Evolutionary conservation across 2,888 invertebrate genomes (phyloP), one percentile per base, ranked within the genome.

Genomic region (Conchocele bisecta): DNA sequence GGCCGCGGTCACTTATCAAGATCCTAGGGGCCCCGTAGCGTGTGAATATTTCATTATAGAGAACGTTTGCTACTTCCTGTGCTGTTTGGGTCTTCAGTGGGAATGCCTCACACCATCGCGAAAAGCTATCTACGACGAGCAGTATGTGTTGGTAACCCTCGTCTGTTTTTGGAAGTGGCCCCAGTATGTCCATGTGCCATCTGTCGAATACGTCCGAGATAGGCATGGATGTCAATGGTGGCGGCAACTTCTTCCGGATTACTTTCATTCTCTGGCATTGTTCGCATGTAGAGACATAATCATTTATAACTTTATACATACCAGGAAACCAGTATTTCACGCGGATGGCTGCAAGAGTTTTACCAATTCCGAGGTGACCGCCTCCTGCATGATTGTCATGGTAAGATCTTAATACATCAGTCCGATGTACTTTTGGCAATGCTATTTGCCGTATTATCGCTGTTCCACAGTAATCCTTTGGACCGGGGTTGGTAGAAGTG

Each of bases 1-100:
- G 17, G 28, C 70, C 74, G 51, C 69, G 37, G 26, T 75, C 74
- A 24, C 42, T 50, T 13, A 65, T 20, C 4, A 75, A 35, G 1
- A n/a, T 15, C 20, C 48, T 35, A 22, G 73, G 73, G 22, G 64
- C 69, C 24, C 73, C 69, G 48, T 64, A 69, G 2, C 75, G 31
- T 6, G 56, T 33, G 26, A 61, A 44, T 2, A 75, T 65, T 24
- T 66, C 58, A n/a, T 17, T 61, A 35, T 69, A 74, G 24, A 70
- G 31, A 42, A 65, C 37, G 2, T 33, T 20, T 24, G 65, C 65
- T 33, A 57, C 68, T 39, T 68, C 58, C 37, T 46, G 56, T 35
- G 74, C 69, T 13, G 44, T 50, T 46, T 69, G 65, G 5, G 74
- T 65, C 22, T 59, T 51, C 37, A 69, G 22, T 7, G 74, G 60